Evolutionary conservation across 2,888 invertebrate genomes (phyloP).

Genomic region (Nebria brevicollis): DNA sequence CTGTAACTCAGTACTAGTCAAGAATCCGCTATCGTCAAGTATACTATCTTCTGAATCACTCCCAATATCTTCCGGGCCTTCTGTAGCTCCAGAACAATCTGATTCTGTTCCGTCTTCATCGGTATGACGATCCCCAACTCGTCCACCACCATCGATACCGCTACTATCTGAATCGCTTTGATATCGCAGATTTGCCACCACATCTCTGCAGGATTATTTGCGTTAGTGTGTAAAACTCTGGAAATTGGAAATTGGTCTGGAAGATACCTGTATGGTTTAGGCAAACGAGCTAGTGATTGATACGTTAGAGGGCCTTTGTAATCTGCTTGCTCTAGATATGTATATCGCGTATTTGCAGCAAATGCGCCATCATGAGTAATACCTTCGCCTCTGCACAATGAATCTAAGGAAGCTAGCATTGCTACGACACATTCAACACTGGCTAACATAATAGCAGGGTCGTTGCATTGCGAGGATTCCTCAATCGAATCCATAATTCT

Average conservation of each 20-base stretch:
- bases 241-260: neutral
- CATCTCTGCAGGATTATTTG: conserved; percentile 66
- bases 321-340: conserved; percentile 77
- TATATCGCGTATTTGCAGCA: conserved; percentile 74
- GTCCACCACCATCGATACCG: conserved; percentile 63
- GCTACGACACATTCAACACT: conserved; percentile 87
- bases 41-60: conserved; percentile 73
- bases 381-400: conserved; percentile 79
- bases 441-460: conserved; percentile 79
- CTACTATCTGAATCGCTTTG: conserved; percentile 74
- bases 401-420: conserved; percentile 83
- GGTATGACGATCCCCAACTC: conserved; percentile 55
- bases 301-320: conserved; percentile 88
- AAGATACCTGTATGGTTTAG: conserved; percentile 79
- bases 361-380: conserved; percentile 71
- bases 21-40: conserved; percentile 80
- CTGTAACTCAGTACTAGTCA: conserved; percentile 62
- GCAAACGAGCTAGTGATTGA: conserved; percentile 83
- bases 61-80: conserved; percentile 76
- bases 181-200: conserved; percentile 71
- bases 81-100: conserved; percentile 70
- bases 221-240: neutral
- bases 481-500: conserved; percentile 94
- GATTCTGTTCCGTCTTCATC: conserved; percentile 61
- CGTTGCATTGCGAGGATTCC: conserved; percentile 87